Evolutionary conservation across 1,140 invertebrate species (phyloP).

Genomic region (Bombus waltoni): DNA sequence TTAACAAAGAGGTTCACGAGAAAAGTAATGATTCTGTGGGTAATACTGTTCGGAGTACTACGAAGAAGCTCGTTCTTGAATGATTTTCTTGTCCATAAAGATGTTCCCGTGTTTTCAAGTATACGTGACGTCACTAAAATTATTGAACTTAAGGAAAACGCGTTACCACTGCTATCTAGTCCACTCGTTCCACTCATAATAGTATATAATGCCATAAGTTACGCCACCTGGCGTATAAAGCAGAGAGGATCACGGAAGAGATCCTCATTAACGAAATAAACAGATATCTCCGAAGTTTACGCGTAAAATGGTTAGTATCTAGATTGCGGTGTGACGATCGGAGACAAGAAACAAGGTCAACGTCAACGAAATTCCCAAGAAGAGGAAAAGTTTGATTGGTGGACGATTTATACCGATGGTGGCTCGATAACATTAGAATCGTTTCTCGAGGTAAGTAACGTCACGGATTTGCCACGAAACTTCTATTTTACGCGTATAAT

Average conservation of each 20-base stretch:
- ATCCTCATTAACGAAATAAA: background rate
- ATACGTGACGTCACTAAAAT: too few species aligned
- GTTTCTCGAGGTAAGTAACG: slow-evolving; percentile 45
- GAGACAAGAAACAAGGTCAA: background rate
- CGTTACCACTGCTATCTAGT: too few species aligned
- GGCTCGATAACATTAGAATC: slow-evolving; percentile 45
- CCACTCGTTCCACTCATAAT: too few species aligned
- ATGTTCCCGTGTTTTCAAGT: too few species aligned
- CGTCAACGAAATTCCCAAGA: background rate
- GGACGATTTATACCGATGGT: slow-evolving; percentile 49
- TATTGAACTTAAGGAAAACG: too few species aligned
- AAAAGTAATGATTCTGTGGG: too few species aligned
- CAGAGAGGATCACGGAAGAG: background rate
- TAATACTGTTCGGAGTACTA: too few species aligned
- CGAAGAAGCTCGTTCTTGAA: too few species aligned
- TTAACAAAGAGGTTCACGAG: too few species aligned
- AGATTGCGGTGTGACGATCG: background rate
- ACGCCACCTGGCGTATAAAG: background rate
- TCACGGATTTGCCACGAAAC: slow-evolving; percentile 49
- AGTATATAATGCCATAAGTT: background rate
- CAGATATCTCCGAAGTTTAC: background rate
- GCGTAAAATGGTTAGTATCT: background rate
- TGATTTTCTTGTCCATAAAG: too few species aligned
- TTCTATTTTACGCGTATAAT: slow-evolving; percentile 75
- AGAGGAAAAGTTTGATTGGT: background rate